Percentiles rank a stretch among this genome's conserved stretches.
These are phyloP conservation scores for Mythimna lalbum DNA, from an alignment of 2,888 invertebrate species.

Conservation along the genomic window DNA sequence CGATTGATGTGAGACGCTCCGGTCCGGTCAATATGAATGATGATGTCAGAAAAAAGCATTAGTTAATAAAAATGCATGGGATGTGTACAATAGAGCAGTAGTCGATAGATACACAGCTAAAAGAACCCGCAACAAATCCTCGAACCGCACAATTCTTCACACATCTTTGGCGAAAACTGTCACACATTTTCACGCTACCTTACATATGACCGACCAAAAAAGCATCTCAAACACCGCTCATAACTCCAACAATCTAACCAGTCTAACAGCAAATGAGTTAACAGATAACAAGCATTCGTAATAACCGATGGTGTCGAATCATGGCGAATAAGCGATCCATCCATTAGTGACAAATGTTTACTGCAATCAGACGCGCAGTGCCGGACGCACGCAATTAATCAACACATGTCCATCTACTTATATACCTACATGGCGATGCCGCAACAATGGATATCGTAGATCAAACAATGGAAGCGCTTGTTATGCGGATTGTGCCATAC, in stretches of 20 bases:
- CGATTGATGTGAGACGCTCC: no score
- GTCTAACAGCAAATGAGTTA: slow-evolving; percentile 55
- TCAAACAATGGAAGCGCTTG: slow-evolving; percentile 56
- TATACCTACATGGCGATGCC: slow-evolving; percentile 39
- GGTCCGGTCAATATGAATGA: no score
- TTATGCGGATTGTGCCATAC: slow-evolving; percentile 20
- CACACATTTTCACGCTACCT: not conserved
- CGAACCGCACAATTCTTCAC: no score
- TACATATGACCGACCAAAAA: no score
- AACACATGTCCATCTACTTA: slow-evolving; percentile 63
- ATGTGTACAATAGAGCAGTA: no score
- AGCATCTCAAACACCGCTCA: slow-evolving; percentile 5
- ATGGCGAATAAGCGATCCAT: slow-evolving; percentile 72
- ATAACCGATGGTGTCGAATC: slow-evolving; percentile 68
- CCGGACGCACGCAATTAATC: slow-evolving; percentile 76
- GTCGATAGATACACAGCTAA: no score
- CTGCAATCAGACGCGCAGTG: slow-evolving; percentile 78
- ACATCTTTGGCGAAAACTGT: not conserved
- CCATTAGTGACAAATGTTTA: slow-evolving; percentile 85
- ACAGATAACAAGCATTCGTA: slow-evolving; percentile 60
- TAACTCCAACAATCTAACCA: slow-evolving; percentile 31
- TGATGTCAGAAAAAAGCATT: no score
- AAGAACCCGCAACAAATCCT: no score
- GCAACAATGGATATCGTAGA: slow-evolving; percentile 53
- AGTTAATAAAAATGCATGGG: no score